phyloP scores from a whole-genome alignment of 2,888 invertebrate species.

The Xestobium rufovillosum region DNA sequence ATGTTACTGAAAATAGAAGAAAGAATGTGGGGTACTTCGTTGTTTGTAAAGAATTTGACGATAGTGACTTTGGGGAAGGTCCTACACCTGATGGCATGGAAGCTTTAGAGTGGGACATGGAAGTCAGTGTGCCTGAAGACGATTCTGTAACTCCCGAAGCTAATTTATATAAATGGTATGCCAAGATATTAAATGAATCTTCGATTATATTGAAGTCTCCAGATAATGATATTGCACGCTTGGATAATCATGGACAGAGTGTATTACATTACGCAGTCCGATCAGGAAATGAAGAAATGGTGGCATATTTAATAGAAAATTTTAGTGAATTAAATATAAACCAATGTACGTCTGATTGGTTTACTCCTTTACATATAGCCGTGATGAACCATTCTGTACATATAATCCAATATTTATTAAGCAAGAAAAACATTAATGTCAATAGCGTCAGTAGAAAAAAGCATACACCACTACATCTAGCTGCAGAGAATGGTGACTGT shows the following conservation, averaged over 20 bases:
- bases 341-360: slow-evolving; percentile 55
- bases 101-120: slow-evolving; percentile 69
- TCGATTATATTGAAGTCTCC: slow-evolving; percentile 37
- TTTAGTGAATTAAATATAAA: slow-evolving; percentile 55
- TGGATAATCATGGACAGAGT: slow-evolving; percentile 57
- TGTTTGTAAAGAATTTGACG: slow-evolving; percentile 41
- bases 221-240: slow-evolving; percentile 50
- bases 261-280: slow-evolving; percentile 69
- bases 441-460: slow-evolving; percentile 36
- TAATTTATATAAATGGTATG: slow-evolving; percentile 60
- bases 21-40: slow-evolving; percentile 47
- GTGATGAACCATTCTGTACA: slow-evolving; percentile 51
- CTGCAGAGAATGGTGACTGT: slow-evolving; percentile 50
- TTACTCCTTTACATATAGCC: slow-evolving; percentile 63
- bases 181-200: slow-evolving; percentile 63
- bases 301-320: slow-evolving; percentile 43
- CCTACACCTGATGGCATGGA: slow-evolving; percentile 49
- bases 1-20: slow-evolving; percentile 27
- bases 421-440: slow-evolving; percentile 14
- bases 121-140: slow-evolving; percentile 32
- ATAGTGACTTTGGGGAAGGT: slow-evolving; percentile 40
- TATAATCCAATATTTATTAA: slow-evolving; percentile 42
- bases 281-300: slow-evolving; percentile 55
- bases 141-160: slow-evolving; percentile 27
- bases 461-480: slow-evolving; percentile 56